Evolutionary conservation across 1,140 invertebrate genomes (phyloP).

Genomic region (Phenacoccus solenopsis): DNA sequence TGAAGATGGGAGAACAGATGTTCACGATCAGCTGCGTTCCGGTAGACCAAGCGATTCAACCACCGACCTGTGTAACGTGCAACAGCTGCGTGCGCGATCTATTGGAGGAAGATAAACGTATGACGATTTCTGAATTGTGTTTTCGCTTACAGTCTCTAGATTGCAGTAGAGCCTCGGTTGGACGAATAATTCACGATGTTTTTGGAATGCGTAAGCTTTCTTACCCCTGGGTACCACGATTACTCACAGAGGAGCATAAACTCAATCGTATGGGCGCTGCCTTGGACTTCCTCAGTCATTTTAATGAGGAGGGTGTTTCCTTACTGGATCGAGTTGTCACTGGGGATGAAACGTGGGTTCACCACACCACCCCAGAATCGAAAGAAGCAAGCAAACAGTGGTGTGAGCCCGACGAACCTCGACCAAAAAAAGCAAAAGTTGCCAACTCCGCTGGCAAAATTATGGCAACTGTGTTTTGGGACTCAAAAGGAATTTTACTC

Average conservation of each 20-base stretch:
- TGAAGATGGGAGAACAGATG: background rate
- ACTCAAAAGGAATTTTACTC: slow-evolving; percentile 23
- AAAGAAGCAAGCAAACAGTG: slow-evolving; percentile 24
- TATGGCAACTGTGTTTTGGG: slow-evolving; percentile 28
- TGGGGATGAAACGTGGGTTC: slow-evolving; percentile 28
- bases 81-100: background rate
- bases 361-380: slow-evolving; percentile 25
- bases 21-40: background rate
- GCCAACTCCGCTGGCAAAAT: slow-evolving; percentile 25
- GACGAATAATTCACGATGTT: background rate
- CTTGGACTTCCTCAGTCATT: background rate
- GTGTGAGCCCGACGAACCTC: slow-evolving; percentile 3
- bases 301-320: background rate
- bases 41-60: background rate
- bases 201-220: background rate
- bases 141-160: background rate
- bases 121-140: background rate
- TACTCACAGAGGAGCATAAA: background rate
- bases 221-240: background rate
- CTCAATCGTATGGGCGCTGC: background rate
- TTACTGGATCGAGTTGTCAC: slow-evolving; percentile 26
- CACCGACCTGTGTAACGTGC: background rate
- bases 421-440: slow-evolving; percentile 21
- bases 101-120: background rate
- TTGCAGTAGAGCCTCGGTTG: background rate